These are phyloP conservation scores for Sinonovacula constricta DNA, from an alignment of 1,140 invertebrate genomes.

Conservation along the genomic window DNA sequence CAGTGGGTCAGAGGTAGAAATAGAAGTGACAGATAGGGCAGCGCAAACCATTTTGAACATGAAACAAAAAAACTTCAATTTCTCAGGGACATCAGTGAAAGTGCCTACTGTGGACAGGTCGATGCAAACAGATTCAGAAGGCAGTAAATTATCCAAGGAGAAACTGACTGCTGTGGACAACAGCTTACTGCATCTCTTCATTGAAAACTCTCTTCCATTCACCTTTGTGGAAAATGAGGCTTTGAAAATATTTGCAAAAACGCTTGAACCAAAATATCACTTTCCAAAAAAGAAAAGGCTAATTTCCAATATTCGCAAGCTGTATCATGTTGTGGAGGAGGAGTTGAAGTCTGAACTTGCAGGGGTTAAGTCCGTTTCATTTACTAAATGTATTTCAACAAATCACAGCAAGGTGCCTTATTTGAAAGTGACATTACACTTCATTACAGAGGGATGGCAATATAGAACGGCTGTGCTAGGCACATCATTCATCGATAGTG, in stretches of 20 bases:
- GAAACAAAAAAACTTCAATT: constrained; percentile 31
- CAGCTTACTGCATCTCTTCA: constrained; percentile 41
- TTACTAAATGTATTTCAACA: too few species aligned
- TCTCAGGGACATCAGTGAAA: neutral
- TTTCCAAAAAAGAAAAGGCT: constrained; percentile 49
- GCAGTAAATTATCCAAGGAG: constrained; percentile 29
- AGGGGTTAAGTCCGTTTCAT: neutral
- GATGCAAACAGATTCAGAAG: constrained; percentile 23
- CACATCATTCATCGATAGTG: neutral
- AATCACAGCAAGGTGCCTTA: too few species aligned
- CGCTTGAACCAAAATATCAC: constrained; percentile 37
- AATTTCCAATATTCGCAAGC: constrained; percentile 28
- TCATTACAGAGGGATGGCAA: constrained; percentile 25
- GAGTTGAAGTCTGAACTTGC: constrained; percentile 7
- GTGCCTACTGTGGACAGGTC: neutral
- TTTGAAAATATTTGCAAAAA: constrained; percentile 44
- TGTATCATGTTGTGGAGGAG: constrained; percentile 35
- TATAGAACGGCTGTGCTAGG: neutral
- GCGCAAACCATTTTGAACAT: constrained; percentile 42
- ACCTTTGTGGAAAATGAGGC: constrained; percentile 46
- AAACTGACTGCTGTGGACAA: constrained; percentile 36
- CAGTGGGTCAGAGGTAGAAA: neutral
- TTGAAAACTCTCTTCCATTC: constrained; percentile 41
- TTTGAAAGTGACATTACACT: constrained; percentile 14
- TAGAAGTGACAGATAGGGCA: constrained; percentile 33